Evolutionary conservation across 2,888 invertebrate species (phyloP).

Genomic region (Eurytoma adleriae): DNA sequence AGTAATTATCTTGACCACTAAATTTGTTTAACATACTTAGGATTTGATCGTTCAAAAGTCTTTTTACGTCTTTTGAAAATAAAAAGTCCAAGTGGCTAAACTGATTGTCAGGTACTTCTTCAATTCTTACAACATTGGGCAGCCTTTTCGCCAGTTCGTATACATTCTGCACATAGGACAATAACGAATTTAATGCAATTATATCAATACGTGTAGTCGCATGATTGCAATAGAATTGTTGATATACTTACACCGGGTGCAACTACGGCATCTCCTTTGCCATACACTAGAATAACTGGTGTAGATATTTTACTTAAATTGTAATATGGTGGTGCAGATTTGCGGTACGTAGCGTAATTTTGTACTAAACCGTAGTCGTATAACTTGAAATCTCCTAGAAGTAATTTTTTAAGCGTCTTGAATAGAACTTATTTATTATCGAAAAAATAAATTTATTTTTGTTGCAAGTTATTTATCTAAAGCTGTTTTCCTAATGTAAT

Average conservation of each 20-base stretch:
- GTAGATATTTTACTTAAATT: slow-evolving; percentile 60
- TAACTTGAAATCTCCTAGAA: slow-evolving; percentile 60
- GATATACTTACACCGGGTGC: slow-evolving; percentile 41
- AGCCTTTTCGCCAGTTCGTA: slow-evolving; percentile 54
- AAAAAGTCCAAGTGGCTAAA: slow-evolving; percentile 84
- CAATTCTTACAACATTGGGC: slow-evolving; percentile 56
- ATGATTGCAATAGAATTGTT: not conserved
- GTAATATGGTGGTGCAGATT: slow-evolving; percentile 58
- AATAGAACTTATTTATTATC: too few relatives aligned
- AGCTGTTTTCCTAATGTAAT: too few relatives aligned
- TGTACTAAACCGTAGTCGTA: slow-evolving; percentile 59
- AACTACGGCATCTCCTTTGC: slow-evolving; percentile 60
- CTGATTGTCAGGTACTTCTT: slow-evolving; percentile 75
- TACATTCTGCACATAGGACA: slow-evolving; percentile 55
- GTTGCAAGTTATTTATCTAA: too few relatives aligned
- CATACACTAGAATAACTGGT: slow-evolving; percentile 64
- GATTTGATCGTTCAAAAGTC: slow-evolving; percentile 76
- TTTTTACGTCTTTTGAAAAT: slow-evolving; percentile 79
- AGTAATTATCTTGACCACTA: too few relatives aligned
- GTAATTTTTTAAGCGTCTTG: too few relatives aligned
- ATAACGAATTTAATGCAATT: not conserved
- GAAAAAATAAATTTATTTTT: too few relatives aligned
- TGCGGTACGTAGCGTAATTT: slow-evolving; percentile 60
- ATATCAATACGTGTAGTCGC: not conserved
- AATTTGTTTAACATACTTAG: too few relatives aligned